Evolutionary conservation across 2,113 vertebrate species (phyloP).

Genomic region (Prionailurus viverrinus): DNA sequence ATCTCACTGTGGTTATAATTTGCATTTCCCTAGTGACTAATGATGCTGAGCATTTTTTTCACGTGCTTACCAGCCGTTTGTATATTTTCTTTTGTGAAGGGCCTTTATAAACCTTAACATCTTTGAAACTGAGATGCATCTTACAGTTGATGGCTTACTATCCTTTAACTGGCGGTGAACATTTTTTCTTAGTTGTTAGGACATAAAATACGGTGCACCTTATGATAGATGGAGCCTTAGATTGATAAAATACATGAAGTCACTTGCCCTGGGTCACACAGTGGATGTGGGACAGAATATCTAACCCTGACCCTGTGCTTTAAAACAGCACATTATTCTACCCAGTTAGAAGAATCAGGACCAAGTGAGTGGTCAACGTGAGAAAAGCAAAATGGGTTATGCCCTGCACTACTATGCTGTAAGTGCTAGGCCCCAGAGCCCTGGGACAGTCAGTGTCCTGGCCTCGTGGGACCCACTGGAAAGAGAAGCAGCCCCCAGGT

Average conservation of each 20-base stretch:
- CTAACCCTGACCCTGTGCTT: not conserved
- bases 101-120: not conserved
- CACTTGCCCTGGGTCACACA: not conserved
- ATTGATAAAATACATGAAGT: not conserved
- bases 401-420: not conserved
- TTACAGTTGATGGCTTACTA: not conserved
- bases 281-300: not conserved
- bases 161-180: not conserved
- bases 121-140: not conserved
- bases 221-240: not conserved
- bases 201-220: not conserved
- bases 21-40: conserved; percentile 44
- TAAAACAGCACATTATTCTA: not conserved
- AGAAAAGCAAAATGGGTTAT: not conserved
- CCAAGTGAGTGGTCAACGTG: not conserved
- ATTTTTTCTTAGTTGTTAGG: not conserved
- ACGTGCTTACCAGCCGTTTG: not conserved
- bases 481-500: not conserved
- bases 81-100: conserved; percentile 36
- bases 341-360: not conserved
- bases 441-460: not conserved
- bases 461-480: not conserved
- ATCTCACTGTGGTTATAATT: not conserved
- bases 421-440: not conserved
- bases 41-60: not conserved